Conservation (phyloP, 2,888 invertebrate genomes). For the Scaptomyza reducta region DNA sequence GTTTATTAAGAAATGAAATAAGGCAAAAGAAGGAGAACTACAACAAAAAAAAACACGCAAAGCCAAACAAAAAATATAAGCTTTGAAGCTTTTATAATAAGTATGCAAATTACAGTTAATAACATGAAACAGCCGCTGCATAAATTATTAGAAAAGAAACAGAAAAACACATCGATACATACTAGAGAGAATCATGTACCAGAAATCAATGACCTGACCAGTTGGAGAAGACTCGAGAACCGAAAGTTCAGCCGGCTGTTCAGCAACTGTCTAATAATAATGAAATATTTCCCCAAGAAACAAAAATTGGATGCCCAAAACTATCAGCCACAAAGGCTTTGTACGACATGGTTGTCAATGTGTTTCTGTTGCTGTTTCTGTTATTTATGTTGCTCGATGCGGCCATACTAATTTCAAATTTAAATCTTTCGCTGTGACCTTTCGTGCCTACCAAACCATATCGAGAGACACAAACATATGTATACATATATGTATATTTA, state of each 20-base stretch:
- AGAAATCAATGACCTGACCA: slow-evolving; percentile 67
- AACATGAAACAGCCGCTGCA: slow-evolving; percentile 53
- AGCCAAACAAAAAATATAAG: slow-evolving; percentile 13
- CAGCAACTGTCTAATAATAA: slow-evolving; percentile 80
- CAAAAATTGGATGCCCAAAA: slow-evolving; percentile 26
- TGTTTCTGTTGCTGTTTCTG: slow-evolving; percentile 25
- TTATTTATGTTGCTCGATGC: slow-evolving; percentile 66
- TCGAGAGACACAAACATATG: slow-evolving; percentile 37
- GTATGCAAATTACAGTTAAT: slow-evolving; percentile 71
- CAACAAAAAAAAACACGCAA: slow-evolving; percentile 5
- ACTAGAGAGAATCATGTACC: slow-evolving; percentile 1
- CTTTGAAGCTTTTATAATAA: slow-evolving; percentile 49
- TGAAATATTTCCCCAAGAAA: slow-evolving; percentile 71
- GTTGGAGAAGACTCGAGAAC: slow-evolving; percentile 12
- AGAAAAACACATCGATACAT: slow-evolving; percentile 15
- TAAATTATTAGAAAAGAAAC: slow-evolving; percentile 58
- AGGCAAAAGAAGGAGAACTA: slow-evolving; percentile 15
- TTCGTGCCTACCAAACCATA: slow-evolving; percentile 62
- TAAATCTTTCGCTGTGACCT: slow-evolving; percentile 78
- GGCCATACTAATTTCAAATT: slow-evolving; percentile 74
- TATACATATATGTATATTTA: slow-evolving; percentile 28
- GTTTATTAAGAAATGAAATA: slow-evolving; percentile 59
- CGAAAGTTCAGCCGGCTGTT: slow-evolving; percentile 41
- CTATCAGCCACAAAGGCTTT: slow-evolving; percentile 37
- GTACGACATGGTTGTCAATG: slow-evolving; percentile 41